Conservation (phyloP, 2,113 vertebrate genomes). For the Taurulus bubalis region DNA sequence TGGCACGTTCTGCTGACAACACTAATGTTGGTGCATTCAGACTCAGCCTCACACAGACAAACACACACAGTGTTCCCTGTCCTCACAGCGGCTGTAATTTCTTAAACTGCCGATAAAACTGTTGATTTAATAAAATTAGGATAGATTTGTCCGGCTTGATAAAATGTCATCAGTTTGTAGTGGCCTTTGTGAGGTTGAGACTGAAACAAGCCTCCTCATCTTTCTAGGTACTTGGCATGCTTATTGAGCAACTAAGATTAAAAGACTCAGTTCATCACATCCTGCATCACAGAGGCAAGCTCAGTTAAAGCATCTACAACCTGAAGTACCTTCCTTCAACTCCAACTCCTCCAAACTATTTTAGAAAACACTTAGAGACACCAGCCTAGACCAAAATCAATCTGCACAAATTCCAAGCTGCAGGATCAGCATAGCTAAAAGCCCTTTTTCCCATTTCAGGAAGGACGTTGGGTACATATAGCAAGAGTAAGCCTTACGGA, state of each 20-base stretch:
- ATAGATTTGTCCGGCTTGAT: constrained; percentile 26
- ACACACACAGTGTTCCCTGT: not conserved
- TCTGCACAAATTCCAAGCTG: not conserved
- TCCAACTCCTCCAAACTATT: not conserved
- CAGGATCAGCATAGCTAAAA: not conserved
- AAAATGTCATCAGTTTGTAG: constrained; percentile 14
- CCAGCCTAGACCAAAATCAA: not conserved
- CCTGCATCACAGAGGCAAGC: not conserved
- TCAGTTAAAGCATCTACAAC: not conserved
- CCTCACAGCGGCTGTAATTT: constrained; percentile 6
- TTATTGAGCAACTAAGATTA: not conserved
- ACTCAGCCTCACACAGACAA: not conserved
- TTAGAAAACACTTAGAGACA: not conserved
- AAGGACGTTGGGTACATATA: not conserved
- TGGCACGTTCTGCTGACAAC: constrained; percentile 41
- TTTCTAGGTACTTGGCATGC: not conserved
- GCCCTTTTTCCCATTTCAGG: not conserved
- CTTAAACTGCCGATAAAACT: not conserved
- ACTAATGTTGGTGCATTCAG: constrained; percentile 22
- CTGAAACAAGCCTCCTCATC: not conserved
- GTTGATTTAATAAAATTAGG: constrained; percentile 11
- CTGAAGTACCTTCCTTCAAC: not conserved
- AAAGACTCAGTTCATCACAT: not conserved
- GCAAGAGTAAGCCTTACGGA: not conserved
- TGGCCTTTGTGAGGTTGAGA: constrained; percentile 28